Evolutionary conservation across 1,140 invertebrate species (phyloP).

Genomic region (Wasmannia auropunctata): DNA sequence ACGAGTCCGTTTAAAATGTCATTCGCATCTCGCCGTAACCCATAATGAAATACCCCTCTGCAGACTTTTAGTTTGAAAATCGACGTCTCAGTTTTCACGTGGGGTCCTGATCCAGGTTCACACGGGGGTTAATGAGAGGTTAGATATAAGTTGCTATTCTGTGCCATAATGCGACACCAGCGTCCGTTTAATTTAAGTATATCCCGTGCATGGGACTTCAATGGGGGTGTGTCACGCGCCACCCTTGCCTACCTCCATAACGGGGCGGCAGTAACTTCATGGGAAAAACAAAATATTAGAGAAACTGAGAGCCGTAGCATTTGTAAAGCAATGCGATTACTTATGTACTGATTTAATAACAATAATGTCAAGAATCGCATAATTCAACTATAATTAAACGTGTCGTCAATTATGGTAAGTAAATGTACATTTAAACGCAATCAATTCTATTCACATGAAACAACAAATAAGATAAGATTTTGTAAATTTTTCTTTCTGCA

Average conservation of each 20-base stretch:
- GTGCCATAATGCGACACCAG: slow-evolving; percentile 79
- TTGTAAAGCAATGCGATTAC: neutral
- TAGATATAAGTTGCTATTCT: slow-evolving; percentile 84
- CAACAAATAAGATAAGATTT: neutral
- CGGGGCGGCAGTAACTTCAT: slow-evolving; percentile 72
- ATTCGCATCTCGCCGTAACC: slow-evolving; percentile 36
- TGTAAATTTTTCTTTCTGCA: neutral
- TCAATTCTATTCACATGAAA: neutral
- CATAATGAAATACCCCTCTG: slow-evolving; percentile 60
- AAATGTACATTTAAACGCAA: neutral
- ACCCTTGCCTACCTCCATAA: slow-evolving; percentile 49
- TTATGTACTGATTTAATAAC: neutral
- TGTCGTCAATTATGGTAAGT: neutral
- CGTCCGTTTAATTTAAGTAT: slow-evolving; percentile 84
- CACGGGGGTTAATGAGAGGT: slow-evolving; percentile 85
- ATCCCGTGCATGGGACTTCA: slow-evolving; percentile 79
- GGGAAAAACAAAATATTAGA: slow-evolving; percentile 84
- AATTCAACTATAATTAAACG: neutral
- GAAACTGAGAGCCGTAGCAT: slow-evolving; percentile 55
- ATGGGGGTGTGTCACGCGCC: slow-evolving; percentile 81
- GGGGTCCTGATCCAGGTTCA: slow-evolving; percentile 73
- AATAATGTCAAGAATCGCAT: neutral
- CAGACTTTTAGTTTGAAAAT: slow-evolving; percentile 76
- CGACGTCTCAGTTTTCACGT: slow-evolving; percentile 74
- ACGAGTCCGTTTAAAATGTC: slow-evolving; percentile 41